Base-by-base conservation (phyloP, 2,888 invertebrate species). In the Drosophila putrida region DNA sequence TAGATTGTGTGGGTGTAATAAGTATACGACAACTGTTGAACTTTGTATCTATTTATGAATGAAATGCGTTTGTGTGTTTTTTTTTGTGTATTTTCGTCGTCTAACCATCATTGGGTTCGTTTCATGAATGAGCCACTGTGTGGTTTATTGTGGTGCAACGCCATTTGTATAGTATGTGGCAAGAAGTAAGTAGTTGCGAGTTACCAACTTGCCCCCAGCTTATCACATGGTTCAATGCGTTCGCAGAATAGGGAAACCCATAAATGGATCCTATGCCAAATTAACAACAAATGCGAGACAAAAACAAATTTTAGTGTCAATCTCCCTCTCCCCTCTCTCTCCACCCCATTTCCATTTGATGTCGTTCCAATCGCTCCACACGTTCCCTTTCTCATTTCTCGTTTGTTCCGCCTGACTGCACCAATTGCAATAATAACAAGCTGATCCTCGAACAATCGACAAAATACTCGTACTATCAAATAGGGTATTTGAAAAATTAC, bases 31-130 rank as follows among this genome's bases (percentile, higher is more conserved):
- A 55, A 44, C 57, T 57, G 49, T 67, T 74, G 80, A 85, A 82
- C 86, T 82, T 76, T 70, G 71, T 67, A 63, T 31, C 82, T 69
- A 71, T 68, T 82, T 85, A 83, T 83, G 88, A 83, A 83, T 83
- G 88, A 88, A 83, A 71, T 79, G 70, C 69, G 82, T 79, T 88
- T 66, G 49, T 65, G 47, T 46, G 51, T 46, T 55, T 46, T 58
- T 46, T 58, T 50, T 33, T 1, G 20, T 65, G 47, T 46, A 51
- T 46, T 55, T 50, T 58, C 59, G 41, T 58, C 59, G 41, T 53
- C 54, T 38, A 61, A 38, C 25, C 44, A 25, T 27, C 49, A 6
- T 11, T 25, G 11, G 25, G 25, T 25, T 43, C 9, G 6, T 28
- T 28, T 28, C 54, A 67, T 76, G 78, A 72, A 77, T 76, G 79